Evolutionary conservation across 35 echinoderm and acorn worm species (phyloP), one percentile per base, ranked within the genome.

Genomic region (Heliocidaris tuberculata): DNA sequence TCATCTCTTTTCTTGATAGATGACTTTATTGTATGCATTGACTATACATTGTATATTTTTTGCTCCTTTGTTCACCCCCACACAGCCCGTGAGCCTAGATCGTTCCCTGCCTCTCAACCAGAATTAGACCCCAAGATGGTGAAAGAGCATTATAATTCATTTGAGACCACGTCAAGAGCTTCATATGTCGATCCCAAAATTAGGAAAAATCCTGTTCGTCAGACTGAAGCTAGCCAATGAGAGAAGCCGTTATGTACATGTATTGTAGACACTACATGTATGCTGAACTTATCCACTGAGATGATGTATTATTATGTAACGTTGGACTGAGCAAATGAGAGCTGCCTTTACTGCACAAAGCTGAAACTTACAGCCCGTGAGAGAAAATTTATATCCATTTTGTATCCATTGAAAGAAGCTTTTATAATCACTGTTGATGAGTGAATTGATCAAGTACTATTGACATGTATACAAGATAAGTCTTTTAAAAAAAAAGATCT

Each of bases 121-220:
- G 98, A 99, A 88, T 50, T 99, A 42, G 98, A 99, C 48, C 95
- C 93, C 7, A 86, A 94, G 35, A 60, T 21, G 31, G 70, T 94
- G 7, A 97, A 97, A 85, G 93, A 94, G 59, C 95, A 95, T 31
- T 99, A 99, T 88, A 97, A 99, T 86, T 99, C 98, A 42, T 99
- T 99, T 60, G 95, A 99, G 85, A 99, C 98, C 13, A 99, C 98
- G 90, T 99, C 98, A 32, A 97, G 98, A 95, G 96, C 96, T n/a
- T 97, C 96, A 85, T 99, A 96, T 65, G 96, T 99, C 0, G 96
- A 99, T 93, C 98, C 98, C 10, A 94, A 59, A 90, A 42, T 97
- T 93, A 94, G 97, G 90, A 94, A 85, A 60, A 95, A 48, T n/a
- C 94, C 92, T 27, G 19, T 96, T 65, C 31, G 35, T 93, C 11